Evolutionary conservation across 2,113 vertebrate species (phyloP).

Genomic region (Phocoena phocoena): DNA sequence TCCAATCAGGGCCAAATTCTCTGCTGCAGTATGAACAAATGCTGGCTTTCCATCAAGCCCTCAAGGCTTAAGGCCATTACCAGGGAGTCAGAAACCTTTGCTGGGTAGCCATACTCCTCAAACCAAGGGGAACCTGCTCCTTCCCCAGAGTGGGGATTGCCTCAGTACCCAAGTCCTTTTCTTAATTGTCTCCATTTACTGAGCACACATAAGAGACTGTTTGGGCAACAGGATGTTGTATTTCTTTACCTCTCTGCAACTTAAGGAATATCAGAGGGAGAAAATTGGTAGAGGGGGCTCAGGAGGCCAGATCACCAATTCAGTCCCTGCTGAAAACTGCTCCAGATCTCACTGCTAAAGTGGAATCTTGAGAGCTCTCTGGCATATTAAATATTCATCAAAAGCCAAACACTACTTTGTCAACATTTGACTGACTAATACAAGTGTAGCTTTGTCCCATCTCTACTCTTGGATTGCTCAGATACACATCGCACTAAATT

Average conservation of each 20-base stretch:
- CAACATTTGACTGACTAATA: constrained; percentile 71
- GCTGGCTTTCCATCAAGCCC: background rate
- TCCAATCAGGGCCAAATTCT: background rate
- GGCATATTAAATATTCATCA: constrained; percentile 70
- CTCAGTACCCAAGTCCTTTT: background rate
- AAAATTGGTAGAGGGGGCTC: background rate
- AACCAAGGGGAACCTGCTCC: background rate
- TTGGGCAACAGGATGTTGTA: background rate
- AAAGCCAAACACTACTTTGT: constrained; percentile 57
- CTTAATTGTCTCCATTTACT: background rate
- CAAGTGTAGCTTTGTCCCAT: constrained; percentile 47
- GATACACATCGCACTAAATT: constrained; percentile 64
- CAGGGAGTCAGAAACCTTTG: background rate
- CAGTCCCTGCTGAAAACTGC: constrained; percentile 3
- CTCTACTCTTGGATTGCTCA: background rate
- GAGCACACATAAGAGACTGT: background rate
- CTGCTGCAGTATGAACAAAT: background rate
- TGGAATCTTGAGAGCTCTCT: constrained; percentile 34
- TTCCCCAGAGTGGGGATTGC: background rate
- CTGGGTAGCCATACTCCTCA: background rate
- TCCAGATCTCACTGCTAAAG: constrained; percentile 31
- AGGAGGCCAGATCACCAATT: constrained; percentile 27
- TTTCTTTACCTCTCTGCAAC: background rate
- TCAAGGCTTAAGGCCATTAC: background rate
- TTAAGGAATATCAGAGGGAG: constrained; percentile 9